Base-by-base conservation (phyloP, 1,140 invertebrate species). In the Trichomalopsis sarcophagae region DNA sequence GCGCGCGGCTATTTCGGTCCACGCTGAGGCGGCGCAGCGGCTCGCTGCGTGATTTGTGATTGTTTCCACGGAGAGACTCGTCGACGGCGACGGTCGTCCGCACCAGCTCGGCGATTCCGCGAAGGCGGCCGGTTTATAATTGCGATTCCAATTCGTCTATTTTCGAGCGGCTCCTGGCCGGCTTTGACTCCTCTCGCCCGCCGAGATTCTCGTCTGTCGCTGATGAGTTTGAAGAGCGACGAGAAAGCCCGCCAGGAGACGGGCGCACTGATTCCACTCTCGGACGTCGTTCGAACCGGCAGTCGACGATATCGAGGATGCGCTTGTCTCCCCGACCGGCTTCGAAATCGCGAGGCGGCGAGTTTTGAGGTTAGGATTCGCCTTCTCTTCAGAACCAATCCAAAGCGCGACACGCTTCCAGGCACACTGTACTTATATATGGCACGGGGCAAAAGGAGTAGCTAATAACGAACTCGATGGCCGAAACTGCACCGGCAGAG, bases 61-160 rank as follows among this genome's bases (percentile, higher is more conserved):
- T 84, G 82, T 84, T 79, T 84, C 76, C 75, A 50, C 76, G 74
- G 75, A 77, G 74, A 44, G 40, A 44, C 40, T 36, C n/a, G 79
- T 74, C 21, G 74, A 62, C 62, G 74, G 62, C 62, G 33, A 69
- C 81, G 2, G 47, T 7, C 21, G 73, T 30, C 71, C 81, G 33
- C 47, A 50, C 47, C 55, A 33, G 47, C 47, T 50, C 11, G 2
- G 7, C 30, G 69, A 84, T 84, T 84, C 83, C 79, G 17, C 66
- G 68, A 85, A 77, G 62, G 14, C 62, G 62, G 17, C 23, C 11
- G 21, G 9, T 78, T 76, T 77, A 77, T 82, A 82, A 85, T 77
- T 85, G 73, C 27, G 73, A 82, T 78, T 74, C 62, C 6, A 62
- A 66, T 73, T 74, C 47, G 14, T 79, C 79, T 81, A 82, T 84